Base-by-base conservation (phyloP, 1,140 invertebrate genomes). In the Myzus persicae region DNA sequence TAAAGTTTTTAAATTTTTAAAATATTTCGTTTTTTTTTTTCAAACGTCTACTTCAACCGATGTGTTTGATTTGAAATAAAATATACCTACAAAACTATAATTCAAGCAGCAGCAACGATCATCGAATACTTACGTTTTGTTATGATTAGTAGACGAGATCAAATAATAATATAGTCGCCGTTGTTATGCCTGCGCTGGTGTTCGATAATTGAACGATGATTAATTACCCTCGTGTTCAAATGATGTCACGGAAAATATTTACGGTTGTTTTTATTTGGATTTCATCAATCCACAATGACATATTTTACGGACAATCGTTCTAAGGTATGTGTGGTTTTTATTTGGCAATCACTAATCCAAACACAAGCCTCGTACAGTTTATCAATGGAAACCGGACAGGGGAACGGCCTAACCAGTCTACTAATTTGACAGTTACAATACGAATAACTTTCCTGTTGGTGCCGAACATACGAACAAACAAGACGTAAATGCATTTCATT, bases 361-460 rank as follows among this genome's bases (percentile, higher is more conserved):
- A 54, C 24, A 89, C 36, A 54, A 20, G 20, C 14, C 26, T 38
- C 22, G n/a, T 89, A 89, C n/a, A 22, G n/a, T 89, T 89, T 51
- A 89, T 89, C 87, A 89, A 89, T 54, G 87, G 87, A 89, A 89
- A 89, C 87, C 46, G 87, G 87, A 89, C 48, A 24, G n/a, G 87
- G 48, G 36, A 89, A 88, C 85, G 42, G 85, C 44, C n/a, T 48
- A 38, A 89, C 87, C 85, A n/a, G 31, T 89, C 40, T 46, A 87
- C 87, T 89, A 89, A 89, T 89, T 51, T 54, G 87, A 89, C 87
- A 89, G 87, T 51, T 40, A 38, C n/a, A 54, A 46, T 54, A 54
- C 87, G 87, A n/a, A 89, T 42, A 38, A 38, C 46, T 54, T 38
- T 46, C 31, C 59, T n/a, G n/a, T 88, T 48, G 31, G 22, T 8